Evolutionary conservation across 2,113 vertebrate genomes (phyloP).

Genomic region (Melospiza georgiana): DNA sequence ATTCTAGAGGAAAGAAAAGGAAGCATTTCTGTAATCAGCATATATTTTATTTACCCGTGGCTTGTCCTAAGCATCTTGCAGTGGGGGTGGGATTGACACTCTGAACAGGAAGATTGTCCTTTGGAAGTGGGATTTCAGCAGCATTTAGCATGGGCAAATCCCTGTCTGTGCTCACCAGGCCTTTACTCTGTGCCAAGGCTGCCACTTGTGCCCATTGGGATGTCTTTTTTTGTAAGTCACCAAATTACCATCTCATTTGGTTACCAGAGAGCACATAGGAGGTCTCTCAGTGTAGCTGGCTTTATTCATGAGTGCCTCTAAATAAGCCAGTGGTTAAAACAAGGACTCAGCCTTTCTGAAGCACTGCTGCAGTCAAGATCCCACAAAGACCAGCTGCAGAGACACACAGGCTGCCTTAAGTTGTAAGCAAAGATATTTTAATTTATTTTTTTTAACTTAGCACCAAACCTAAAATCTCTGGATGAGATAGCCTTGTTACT

Average conservation of each 20-base stretch:
- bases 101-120: neutral
- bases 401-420: neutral
- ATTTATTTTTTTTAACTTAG: neutral
- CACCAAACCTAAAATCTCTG: neutral
- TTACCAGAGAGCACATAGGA: neutral
- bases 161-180: neutral
- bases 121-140: neutral
- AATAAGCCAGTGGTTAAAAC: neutral
- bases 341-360: neutral
- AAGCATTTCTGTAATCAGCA: neutral
- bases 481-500: neutral
- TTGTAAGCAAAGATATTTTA: neutral
- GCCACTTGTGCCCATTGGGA: neutral
- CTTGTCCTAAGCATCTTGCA: conserved; percentile 30
- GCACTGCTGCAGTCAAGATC: neutral
- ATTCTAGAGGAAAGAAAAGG: neutral
- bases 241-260: neutral
- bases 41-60: conserved; percentile 21
- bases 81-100: neutral
- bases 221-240: neutral
- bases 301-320: neutral
- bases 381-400: neutral
- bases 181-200: neutral
- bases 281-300: neutral
- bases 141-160: neutral